Conservation (phyloP, 2,888 invertebrate genomes). For the Caenorhabditis sp. region DNA sequence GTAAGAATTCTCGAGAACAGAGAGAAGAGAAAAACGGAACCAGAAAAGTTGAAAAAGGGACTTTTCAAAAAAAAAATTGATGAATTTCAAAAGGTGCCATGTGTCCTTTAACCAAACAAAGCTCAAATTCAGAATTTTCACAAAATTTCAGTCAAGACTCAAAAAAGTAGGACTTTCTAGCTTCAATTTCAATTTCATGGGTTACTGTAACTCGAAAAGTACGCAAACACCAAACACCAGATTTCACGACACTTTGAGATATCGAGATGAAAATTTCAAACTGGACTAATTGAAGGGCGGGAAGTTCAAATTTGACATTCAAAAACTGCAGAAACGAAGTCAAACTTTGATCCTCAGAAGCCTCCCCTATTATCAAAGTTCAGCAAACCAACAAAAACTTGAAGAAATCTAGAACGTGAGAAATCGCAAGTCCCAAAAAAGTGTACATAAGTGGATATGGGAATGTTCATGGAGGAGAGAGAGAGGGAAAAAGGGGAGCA, state of each 20-base stretch:
- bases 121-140: not conserved
- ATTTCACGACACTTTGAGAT: not conserved
- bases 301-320: not conserved
- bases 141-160: not conserved
- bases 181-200: not conserved
- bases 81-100: too few relatives aligned
- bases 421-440: slow-evolving; percentile 4
- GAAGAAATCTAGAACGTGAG: not conserved
- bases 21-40: too few relatives aligned
- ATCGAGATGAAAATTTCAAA: not conserved
- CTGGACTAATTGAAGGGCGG: not conserved
- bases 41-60: too few relatives aligned
- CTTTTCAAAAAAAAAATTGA: not conserved
- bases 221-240: not conserved
- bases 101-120: too few relatives aligned
- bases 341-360: not conserved
- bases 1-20: too few relatives aligned
- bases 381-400: not conserved
- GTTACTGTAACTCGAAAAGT: too few relatives aligned
- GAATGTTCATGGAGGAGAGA: slow-evolving; percentile 3
- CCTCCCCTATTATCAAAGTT: too few relatives aligned
- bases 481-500: slow-evolving; percentile 4
- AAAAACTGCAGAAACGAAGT: not conserved
- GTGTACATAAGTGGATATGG: slow-evolving; percentile 17
- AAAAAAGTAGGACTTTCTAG: not conserved